phyloP scores from a whole-genome alignment of 2,113 vertebrate genomes.

The human region GRCh38 chr15:31287001-31287500 shows the following conservation, averaged over 20 bases:
- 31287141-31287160: background rate
- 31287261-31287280: conserved; percentile 27
- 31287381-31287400: background rate
- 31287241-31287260: background rate
- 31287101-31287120: background rate
- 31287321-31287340: background rate
- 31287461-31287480: background rate
- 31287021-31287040: background rate
- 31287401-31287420: background rate
- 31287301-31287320: background rate
- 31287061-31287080: background rate
- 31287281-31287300: conserved; percentile 16
- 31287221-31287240: background rate
- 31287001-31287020: background rate
- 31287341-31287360: background rate
- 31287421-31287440: background rate
- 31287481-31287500: background rate
- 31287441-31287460: background rate
- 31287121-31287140: background rate
- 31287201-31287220: background rate
- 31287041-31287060: background rate
- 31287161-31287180: background rate
- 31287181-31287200: no score
- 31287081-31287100: background rate
- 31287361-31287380: background rate